phyloP scores from a whole-genome alignment of 2,888 invertebrate genomes.

The Elmis aenea region DNA sequence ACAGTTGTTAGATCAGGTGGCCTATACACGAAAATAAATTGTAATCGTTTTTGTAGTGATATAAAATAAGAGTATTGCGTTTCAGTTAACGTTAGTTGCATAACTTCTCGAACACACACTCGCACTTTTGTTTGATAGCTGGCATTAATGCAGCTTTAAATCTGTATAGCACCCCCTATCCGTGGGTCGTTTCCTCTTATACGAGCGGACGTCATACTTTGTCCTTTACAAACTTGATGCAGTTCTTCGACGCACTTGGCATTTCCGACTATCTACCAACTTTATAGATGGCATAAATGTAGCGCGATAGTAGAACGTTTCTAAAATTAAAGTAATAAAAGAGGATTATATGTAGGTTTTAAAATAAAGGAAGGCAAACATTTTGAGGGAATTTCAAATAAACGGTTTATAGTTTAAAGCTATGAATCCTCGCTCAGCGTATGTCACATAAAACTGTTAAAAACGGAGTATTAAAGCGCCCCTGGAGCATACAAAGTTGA shows the following conservation, averaged over 20 bases:
- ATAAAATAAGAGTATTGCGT: too few species aligned
- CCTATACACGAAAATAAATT: too few species aligned
- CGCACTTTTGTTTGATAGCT: slow-evolving; percentile 19
- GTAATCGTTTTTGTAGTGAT: too few species aligned
- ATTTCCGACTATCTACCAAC: slow-evolving; percentile 10
- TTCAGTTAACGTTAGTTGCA: slow-evolving; percentile 1
- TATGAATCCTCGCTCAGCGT: background rate
- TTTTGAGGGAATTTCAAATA: slow-evolving; percentile 7
- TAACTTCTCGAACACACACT: slow-evolving; percentile 9
- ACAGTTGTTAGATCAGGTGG: too few species aligned
- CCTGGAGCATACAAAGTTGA: too few species aligned
- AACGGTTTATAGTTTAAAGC: background rate
- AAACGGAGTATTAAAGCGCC: too few species aligned
- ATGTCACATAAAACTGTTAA: slow-evolving; percentile 5
- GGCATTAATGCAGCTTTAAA: slow-evolving; percentile 19
- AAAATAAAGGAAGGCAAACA: slow-evolving; percentile 12
- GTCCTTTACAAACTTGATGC: slow-evolving; percentile 3
- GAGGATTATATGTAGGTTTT: slow-evolving; percentile 11
- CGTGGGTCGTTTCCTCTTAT: slow-evolving; percentile 6
- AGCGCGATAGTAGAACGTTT: slow-evolving; percentile 18
- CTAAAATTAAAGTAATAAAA: slow-evolving; percentile 17
- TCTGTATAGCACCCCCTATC: slow-evolving; percentile 14
- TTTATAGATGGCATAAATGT: slow-evolving; percentile 20
- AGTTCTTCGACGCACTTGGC: slow-evolving; percentile 6
- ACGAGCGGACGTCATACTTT: slow-evolving; percentile 2